phyloP scores from a whole-genome alignment of 2,113 vertebrate species.

The Callipepla squamata region DNA sequence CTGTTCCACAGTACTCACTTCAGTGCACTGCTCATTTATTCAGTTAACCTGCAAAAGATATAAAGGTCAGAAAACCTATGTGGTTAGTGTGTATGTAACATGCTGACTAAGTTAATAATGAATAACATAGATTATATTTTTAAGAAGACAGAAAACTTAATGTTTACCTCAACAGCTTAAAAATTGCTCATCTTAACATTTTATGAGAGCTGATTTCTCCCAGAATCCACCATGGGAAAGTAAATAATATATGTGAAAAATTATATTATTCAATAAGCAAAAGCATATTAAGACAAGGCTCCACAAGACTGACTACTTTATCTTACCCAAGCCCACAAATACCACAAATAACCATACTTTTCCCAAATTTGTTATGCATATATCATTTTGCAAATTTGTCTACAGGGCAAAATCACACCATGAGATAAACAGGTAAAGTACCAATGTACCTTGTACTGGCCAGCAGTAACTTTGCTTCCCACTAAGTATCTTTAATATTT shows the following conservation, averaged over 20 bases:
- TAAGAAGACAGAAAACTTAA: background rate
- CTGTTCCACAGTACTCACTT: background rate
- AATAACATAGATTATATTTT: background rate
- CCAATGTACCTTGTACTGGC: background rate
- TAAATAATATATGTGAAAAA: conserved; percentile 1
- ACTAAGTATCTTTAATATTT: background rate
- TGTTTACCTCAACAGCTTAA: background rate
- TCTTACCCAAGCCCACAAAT: background rate
- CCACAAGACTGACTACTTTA: background rate
- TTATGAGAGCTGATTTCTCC: background rate
- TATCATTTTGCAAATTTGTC: background rate
- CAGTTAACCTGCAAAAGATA: background rate
- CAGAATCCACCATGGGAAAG: background rate
- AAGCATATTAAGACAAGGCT: background rate
- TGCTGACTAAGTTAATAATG: background rate
- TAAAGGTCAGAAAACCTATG: conserved; percentile 1
- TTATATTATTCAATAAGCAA: background rate
- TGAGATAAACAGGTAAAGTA: background rate
- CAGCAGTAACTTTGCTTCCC: background rate
- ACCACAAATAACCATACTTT: background rate
- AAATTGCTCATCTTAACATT: background rate
- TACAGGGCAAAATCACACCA: background rate
- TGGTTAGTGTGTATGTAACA: background rate
- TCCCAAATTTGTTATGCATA: background rate
- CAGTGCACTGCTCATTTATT: conserved; percentile 33